Evolutionary conservation across 1,140 invertebrate species (phyloP).

Genomic region (Penaeus japonicus): DNA sequence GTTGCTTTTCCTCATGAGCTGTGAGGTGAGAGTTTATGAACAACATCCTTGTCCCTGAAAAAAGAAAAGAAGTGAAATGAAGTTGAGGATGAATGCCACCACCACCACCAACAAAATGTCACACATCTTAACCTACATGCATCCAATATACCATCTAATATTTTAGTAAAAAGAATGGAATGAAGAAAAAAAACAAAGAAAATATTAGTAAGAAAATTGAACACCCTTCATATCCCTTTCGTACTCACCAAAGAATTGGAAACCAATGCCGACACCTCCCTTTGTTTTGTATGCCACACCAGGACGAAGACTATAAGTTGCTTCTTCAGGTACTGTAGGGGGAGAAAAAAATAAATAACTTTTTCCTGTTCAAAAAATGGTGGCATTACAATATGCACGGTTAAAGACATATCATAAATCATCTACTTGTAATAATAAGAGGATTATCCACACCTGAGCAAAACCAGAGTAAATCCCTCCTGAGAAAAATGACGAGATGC

Average conservation of each 20-base stretch:
- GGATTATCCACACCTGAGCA: conserved; percentile 69
- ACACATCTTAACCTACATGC: too few species aligned
- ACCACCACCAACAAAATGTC: too few species aligned
- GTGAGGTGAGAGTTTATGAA: conserved; percentile 94
- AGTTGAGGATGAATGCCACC: background rate
- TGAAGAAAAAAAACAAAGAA: background rate
- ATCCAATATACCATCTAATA: too few species aligned
- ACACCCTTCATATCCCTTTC: background rate
- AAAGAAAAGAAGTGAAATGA: background rate
- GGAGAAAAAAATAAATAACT: conserved; percentile 35
- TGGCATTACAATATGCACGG: too few species aligned
- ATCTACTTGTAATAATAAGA: too few species aligned
- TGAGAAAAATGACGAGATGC: conserved; percentile 84
- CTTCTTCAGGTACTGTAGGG: conserved; percentile 80
- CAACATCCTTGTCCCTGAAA: conserved; percentile 80
- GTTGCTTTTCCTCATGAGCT: conserved; percentile 86
- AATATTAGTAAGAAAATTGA: background rate
- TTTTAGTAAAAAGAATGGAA: too few species aligned
- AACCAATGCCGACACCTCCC: conserved; percentile 87
- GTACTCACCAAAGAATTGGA: conserved; percentile 79
- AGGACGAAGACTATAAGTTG: conserved; percentile 83
- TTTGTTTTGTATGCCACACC: conserved; percentile 90
- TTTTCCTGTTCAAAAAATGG: too few species aligned
- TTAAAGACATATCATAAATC: too few species aligned
- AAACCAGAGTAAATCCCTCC: conserved; percentile 92